Conservation (phyloP, 2,113 vertebrate genomes). For the Ophthalmolycus amberensis region DNA sequence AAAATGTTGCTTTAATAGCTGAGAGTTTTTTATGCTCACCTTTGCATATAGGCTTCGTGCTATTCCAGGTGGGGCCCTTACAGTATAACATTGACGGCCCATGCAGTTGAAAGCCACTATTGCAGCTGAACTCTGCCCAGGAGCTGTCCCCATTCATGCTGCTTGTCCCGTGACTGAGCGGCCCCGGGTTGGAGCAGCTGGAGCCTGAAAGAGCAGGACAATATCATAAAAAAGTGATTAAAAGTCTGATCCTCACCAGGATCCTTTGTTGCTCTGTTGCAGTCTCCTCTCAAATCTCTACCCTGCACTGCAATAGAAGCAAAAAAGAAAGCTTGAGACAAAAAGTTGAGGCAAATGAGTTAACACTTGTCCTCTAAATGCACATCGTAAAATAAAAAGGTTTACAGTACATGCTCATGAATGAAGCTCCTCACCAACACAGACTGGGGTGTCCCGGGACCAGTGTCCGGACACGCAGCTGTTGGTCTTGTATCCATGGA, state of each 20-base stretch:
- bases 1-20: background rate
- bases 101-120: constrained; percentile 71
- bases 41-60: constrained; percentile 77
- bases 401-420: background rate
- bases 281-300: background rate
- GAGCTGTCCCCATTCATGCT: constrained; percentile 62
- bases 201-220: constrained; percentile 52
- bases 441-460: constrained; percentile 75
- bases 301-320: background rate
- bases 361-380: background rate
- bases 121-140: constrained; percentile 70
- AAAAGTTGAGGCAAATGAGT: background rate
- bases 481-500: constrained; percentile 78
- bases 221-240: background rate
- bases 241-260: background rate
- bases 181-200: constrained; percentile 66
- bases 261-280: background rate
- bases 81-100: constrained; percentile 77
- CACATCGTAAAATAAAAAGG: background rate
- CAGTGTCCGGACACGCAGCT: constrained; percentile 80
- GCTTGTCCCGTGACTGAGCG: constrained; percentile 65
- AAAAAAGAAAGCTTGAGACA: background rate
- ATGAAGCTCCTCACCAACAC: constrained; percentile 71
- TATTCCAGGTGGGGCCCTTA: constrained; percentile 77
- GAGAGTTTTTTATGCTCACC: constrained; percentile 56